phyloP scores from a whole-genome alignment of 2,113 vertebrate species.

The Bothrops jararaca region DNA sequence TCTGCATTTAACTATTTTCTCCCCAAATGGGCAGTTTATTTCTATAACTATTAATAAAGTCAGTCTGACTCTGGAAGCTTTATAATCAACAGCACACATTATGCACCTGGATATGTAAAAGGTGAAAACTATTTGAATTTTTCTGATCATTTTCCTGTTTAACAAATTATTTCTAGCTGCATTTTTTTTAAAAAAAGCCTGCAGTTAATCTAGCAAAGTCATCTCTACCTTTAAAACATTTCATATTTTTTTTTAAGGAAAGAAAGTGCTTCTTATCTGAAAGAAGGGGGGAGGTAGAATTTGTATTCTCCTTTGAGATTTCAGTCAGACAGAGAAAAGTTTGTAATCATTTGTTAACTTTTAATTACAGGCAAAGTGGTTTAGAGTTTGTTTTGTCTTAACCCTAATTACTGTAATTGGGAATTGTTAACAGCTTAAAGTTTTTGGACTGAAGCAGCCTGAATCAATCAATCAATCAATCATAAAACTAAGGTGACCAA shows the following conservation, averaged over 20 bases:
- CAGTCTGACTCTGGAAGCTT: background rate
- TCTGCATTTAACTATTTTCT: background rate
- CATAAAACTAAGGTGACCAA: background rate
- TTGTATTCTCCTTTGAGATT: background rate
- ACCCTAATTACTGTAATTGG: background rate
- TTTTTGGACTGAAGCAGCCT: background rate
- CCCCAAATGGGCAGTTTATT: background rate
- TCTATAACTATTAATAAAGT: background rate
- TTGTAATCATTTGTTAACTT: background rate
- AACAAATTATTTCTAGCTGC: background rate
- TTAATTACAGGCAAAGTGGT: background rate
- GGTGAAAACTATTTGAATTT: background rate
- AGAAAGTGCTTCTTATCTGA: background rate
- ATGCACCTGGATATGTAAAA: background rate
- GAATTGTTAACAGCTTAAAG: background rate
- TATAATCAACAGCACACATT: background rate
- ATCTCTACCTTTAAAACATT: background rate
- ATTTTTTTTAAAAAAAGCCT: background rate
- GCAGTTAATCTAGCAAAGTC: background rate
- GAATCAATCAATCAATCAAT: background rate
- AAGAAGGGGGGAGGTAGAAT: background rate
- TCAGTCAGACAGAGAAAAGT: background rate
- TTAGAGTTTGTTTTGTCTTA: background rate
- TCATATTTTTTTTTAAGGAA: background rate
- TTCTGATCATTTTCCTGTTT: background rate